phyloP scores from a whole-genome alignment of 2,797 vertebrate genomes.

The Paedocypris micromegethes region DNA sequence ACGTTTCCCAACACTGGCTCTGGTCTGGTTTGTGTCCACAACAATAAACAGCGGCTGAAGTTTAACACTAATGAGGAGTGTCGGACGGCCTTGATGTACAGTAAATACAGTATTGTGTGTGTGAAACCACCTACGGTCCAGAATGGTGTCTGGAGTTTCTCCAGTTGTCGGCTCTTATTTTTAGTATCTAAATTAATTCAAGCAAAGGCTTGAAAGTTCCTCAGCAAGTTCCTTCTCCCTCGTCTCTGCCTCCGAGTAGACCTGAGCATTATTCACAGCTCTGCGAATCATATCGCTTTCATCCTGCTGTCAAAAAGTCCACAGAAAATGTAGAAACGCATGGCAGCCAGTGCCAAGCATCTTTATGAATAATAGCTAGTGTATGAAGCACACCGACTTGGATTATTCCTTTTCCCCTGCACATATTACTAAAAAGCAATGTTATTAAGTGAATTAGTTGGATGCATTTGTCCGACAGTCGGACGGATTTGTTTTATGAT shows the following conservation, averaged over 20 bases:
- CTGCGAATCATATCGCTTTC: constrained; percentile 61
- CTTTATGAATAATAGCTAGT: constrained; percentile 42
- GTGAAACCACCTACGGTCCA: constrained; percentile 19
- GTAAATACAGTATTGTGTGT: constrained; percentile 35
- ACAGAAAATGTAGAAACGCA: constrained; percentile 38
- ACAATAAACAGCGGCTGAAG: constrained; percentile 45
- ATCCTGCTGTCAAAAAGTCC: constrained; percentile 49
- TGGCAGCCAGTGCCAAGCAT: constrained; percentile 34
- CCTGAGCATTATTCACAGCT: constrained; percentile 50
- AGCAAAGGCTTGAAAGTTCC: constrained; percentile 38
- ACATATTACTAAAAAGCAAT: not conserved
- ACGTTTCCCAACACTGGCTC: constrained; percentile 19
- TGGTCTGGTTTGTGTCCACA: constrained; percentile 20
- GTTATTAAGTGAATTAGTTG: constrained; percentile 19
- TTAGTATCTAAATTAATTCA: constrained; percentile 30
- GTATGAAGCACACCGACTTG: not conserved
- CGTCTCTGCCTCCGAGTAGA: constrained; percentile 51
- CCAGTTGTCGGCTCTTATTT: constrained; percentile 18
- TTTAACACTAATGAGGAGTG: constrained; percentile 41
- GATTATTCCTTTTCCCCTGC: constrained; percentile 1
- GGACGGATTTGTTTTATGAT: constrained; percentile 26
- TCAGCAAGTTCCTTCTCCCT: constrained; percentile 28
- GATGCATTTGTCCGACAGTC: constrained; percentile 1
- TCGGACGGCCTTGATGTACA: constrained; percentile 23
- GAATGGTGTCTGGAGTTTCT: constrained; percentile 25